phyloP scores from a whole-genome alignment of 2,113 vertebrate genomes.

The Syrrhaptes paradoxus region DNA sequence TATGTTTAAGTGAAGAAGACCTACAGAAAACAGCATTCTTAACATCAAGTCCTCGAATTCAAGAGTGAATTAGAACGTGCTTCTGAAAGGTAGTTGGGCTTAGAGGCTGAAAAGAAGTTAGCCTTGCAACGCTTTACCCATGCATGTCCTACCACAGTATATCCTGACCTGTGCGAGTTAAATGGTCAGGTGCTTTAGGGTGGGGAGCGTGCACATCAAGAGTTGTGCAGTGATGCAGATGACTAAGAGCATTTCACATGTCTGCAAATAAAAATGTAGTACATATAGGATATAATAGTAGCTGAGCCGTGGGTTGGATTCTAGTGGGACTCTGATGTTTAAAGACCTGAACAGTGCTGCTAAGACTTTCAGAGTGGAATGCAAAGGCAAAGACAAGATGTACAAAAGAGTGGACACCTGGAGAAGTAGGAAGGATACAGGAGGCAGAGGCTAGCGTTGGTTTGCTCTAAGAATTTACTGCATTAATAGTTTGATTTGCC shows the following conservation, averaged over 20 bases:
- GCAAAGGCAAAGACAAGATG: background rate
- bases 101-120: background rate
- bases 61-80: background rate
- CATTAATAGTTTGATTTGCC: background rate
- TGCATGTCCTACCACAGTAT: background rate
- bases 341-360: background rate
- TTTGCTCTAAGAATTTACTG: background rate
- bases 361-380: background rate
- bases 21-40: background rate
- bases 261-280: background rate
- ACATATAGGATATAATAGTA: background rate
- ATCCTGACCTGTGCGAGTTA: background rate
- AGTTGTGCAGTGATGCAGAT: background rate
- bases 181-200: accelerated
- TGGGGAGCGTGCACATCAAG: accelerated
- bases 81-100: background rate
- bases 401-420: background rate
- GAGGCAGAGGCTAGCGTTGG: background rate
- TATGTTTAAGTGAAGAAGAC: background rate
- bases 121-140: background rate
- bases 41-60: background rate
- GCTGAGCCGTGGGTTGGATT: background rate
- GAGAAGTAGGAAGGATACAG: background rate
- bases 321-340: background rate
- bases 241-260: background rate